Base-by-base conservation (phyloP, 2,888 invertebrate species). In the Melitaea athalia region DNA sequence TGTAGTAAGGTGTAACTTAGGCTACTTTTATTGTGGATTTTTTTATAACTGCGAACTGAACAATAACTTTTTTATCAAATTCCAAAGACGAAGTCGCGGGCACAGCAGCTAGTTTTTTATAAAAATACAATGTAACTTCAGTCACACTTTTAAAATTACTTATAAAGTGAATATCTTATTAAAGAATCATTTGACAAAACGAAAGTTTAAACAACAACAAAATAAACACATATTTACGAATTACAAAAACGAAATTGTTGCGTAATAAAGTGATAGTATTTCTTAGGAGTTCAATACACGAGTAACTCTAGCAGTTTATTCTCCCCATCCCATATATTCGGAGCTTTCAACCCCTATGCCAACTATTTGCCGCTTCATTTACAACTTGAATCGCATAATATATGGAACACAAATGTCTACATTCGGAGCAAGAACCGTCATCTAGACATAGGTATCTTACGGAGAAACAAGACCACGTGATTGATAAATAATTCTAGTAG, bases 291-390 rank as follows among this genome's bases (percentile, higher is more conserved):
- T 55, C 33, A 55, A 55, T 55, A 55, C 15, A 57, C 57, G 33
- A 38, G 57, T 55, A 38, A 57, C 38, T 38, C 57, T 42, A 57
- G 55, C 55, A 33, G 42, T 57, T 57, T 42, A 42, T 15, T 42
- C 42, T 15, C 57, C 57, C 57, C 38, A 57, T 53, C 68, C 67
- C 72, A 70, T 75, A 68, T 71, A 72, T 74, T 67, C 69, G 63
- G 55, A 52, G 68, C 63, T 67, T 63, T 68, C 65, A 65, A 64
- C 68, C 72, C 72, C 73, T 72, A 71, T 73, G 61, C 70, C 69
- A 74, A 76, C 72, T 72, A 75, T 75, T 74, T 73, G 72, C 71
- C 71, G 71, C 71, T 77, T 74, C 74, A 75, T 77, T 77, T 76
- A 66, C 57, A 38, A 57, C 74, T 73, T 73, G 67, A 70, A 70